Evolutionary conservation across 2,888 invertebrate species (phyloP).

Genomic region (Parnassius apollo): DNA sequence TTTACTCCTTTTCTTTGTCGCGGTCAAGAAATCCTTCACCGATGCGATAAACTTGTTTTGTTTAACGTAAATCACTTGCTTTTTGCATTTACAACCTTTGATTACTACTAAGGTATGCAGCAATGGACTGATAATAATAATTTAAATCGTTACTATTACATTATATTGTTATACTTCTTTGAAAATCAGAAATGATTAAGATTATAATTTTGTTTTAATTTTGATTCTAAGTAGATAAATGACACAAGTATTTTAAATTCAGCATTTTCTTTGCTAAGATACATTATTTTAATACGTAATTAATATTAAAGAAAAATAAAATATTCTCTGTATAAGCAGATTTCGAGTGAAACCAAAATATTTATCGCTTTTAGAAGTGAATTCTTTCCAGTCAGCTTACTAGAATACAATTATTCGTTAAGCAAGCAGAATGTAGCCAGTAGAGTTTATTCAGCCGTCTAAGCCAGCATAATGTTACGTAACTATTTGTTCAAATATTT

Average conservation of each 20-base stretch:
- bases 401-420: slow-evolving; percentile 30
- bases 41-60: slow-evolving; percentile 49
- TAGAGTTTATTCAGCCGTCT: slow-evolving; percentile 32
- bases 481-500: slow-evolving; percentile 19
- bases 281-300: no score
- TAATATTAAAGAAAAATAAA: neutral
- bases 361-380: slow-evolving; percentile 4
- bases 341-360: neutral
- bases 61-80: slow-evolving; percentile 46
- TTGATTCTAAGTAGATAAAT: no score
- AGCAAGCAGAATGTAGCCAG: slow-evolving; percentile 28
- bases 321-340: neutral
- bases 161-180: no score
- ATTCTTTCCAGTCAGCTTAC: slow-evolving; percentile 14
- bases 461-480: slow-evolving; percentile 27
- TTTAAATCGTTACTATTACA: neutral
- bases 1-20: slow-evolving; percentile 46
- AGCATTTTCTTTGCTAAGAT: no score
- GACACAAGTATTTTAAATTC: no score
- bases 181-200: no score
- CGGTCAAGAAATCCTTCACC: slow-evolving; percentile 48
- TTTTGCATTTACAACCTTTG: slow-evolving; percentile 25
- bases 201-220: no score
- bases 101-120: slow-evolving; percentile 16
- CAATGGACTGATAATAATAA: slow-evolving; percentile 1